These are phyloP conservation scores for Ardeotis arabs DNA, from an alignment of 2,113 vertebrate species.

Conservation along the genomic window DNA sequence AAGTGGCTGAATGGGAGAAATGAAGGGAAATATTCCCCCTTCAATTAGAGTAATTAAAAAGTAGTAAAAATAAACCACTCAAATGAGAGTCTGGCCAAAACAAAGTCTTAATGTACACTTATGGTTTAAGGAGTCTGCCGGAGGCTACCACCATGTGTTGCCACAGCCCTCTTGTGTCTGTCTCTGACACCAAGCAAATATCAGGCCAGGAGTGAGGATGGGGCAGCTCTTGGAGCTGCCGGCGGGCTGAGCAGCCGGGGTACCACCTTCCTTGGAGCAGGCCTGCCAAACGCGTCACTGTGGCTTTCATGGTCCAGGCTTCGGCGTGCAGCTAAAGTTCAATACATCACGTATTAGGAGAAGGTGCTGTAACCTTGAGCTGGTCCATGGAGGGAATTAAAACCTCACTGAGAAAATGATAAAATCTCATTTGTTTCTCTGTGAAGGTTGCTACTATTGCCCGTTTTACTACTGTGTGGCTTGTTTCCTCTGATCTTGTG, in stretches of 20 bases:
- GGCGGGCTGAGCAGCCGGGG: not conserved
- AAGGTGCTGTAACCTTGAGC: not conserved
- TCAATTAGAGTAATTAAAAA: conserved; percentile 75
- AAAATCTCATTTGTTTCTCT: not conserved
- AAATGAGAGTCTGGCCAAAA: conserved; percentile 53
- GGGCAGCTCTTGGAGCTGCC: not conserved
- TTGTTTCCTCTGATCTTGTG: not conserved
- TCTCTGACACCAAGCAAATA: not conserved
- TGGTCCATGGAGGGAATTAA: not conserved
- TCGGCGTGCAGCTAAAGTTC: not conserved
- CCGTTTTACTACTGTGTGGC: not conserved
- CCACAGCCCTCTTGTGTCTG: conserved; percentile 12
- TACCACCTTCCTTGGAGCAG: accelerated
- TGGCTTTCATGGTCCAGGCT: not conserved
- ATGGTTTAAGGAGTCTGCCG: conserved; percentile 47
- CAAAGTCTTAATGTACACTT: conserved; percentile 64
- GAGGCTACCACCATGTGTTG: conserved; percentile 14
- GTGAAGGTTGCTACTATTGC: accelerated
- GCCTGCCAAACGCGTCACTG: not conserved
- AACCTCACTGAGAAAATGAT: not conserved
- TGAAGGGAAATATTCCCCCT: conserved; percentile 58
- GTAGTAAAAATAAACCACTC: conserved; percentile 73
- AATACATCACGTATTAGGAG: not conserved
- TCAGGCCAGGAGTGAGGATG: not conserved
- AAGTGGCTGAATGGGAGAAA: conserved; percentile 31